phyloP scores from a whole-genome alignment of 2,113 vertebrate genomes.

The Sclerurus mexicanus region DNA sequence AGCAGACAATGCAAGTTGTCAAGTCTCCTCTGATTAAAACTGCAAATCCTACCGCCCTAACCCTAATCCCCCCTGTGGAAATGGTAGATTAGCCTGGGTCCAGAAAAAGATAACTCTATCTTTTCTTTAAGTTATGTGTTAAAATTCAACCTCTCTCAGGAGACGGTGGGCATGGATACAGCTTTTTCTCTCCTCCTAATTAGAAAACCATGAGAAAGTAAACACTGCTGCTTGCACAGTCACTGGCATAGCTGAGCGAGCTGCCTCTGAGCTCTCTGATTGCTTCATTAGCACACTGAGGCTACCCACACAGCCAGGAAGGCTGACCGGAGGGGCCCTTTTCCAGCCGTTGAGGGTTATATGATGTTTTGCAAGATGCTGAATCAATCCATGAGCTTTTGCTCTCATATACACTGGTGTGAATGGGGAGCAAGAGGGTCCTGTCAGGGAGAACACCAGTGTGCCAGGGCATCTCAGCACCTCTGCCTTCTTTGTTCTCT shows the following conservation, averaged over 20 bases:
- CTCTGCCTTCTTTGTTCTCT: neutral
- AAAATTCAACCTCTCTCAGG: conserved; percentile 59
- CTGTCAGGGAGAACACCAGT: accelerated
- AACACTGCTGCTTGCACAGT: neutral
- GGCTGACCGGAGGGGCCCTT: neutral
- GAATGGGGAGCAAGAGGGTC: accelerated
- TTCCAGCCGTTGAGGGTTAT: neutral
- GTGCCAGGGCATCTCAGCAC: too few species aligned
- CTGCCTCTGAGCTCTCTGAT: neutral
- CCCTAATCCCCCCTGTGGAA: conserved; percentile 42
- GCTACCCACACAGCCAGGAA: neutral
- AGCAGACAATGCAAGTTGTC: conserved; percentile 22
- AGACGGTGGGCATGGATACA: neutral
- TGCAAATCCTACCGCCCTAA: conserved; percentile 25
- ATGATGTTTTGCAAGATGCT: neutral
- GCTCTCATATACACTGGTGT: neutral
- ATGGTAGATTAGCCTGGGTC: conserved; percentile 43
- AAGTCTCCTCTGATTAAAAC: conserved; percentile 48
- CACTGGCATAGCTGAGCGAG: neutral
- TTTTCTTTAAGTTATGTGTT: neutral
- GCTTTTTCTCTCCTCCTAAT: conserved; percentile 40
- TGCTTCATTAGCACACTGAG: neutral
- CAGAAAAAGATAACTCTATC: neutral
- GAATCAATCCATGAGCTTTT: neutral
- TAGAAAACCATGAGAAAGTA: conserved; percentile 50